Percentiles rank a stretch among this genome's conserved stretches.
phyloP scores from a whole-genome alignment of 2,797 vertebrate genomes.

The Eulemur mongoz region DNA sequence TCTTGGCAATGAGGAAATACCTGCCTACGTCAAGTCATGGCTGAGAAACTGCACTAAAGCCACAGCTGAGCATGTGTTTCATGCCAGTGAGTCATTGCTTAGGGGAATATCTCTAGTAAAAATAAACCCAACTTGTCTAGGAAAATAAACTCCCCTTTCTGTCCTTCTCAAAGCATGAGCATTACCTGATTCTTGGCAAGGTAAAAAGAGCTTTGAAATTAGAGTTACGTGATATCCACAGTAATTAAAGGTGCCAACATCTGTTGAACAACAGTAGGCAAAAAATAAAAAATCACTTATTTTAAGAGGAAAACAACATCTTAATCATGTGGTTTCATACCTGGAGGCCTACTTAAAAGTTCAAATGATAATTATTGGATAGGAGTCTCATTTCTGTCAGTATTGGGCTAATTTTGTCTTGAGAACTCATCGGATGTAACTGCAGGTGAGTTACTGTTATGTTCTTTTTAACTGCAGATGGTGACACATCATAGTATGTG shows the following conservation, averaged over 20 bases:
- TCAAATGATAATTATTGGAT: not conserved
- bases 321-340: not conserved
- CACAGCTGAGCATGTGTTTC: not conserved
- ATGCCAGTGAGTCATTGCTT: not conserved
- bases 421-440: not conserved
- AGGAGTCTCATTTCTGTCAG: not conserved
- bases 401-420: not conserved
- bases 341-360: not conserved
- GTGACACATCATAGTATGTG: not conserved
- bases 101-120: not conserved
- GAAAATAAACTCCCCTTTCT: not conserved
- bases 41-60: not conserved
- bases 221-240: not conserved
- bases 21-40: not conserved
- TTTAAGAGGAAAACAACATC: not conserved
- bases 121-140: not conserved
- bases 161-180: not conserved
- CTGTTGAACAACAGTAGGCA: not conserved
- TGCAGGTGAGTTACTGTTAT: not conserved
- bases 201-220: conserved; percentile 31
- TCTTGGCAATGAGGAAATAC: not conserved
- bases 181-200: not conserved
- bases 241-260: conserved; percentile 22
- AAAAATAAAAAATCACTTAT: not conserved
- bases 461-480: not conserved